Conservation (phyloP, 2,113 vertebrate species). For the Misgurnus mizolepis region DNA sequence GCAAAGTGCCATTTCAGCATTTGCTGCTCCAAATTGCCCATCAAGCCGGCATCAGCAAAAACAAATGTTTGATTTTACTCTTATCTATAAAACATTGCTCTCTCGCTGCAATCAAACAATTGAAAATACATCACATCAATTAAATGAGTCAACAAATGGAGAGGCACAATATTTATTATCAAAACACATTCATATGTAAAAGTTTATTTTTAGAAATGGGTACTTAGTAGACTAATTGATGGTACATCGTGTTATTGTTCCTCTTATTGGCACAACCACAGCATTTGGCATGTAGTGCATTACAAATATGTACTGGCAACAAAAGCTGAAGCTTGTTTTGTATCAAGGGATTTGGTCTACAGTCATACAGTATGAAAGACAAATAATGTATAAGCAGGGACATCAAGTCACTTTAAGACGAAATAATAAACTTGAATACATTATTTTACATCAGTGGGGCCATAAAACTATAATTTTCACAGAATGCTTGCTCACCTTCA, state of each 20-base stretch:
- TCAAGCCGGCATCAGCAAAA: constrained; percentile 17
- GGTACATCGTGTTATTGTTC: constrained; percentile 35
- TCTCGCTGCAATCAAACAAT: constrained; percentile 27
- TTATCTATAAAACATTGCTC: constrained; percentile 11
- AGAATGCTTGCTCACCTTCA: too few species aligned
- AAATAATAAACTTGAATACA: too few species aligned
- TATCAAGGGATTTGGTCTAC: not conserved
- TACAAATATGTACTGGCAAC: not conserved
- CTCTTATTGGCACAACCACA: constrained; percentile 25
- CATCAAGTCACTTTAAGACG: too few species aligned
- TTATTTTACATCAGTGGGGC: too few species aligned
- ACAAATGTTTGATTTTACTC: constrained; percentile 25
- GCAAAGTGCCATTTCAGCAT: constrained; percentile 17
- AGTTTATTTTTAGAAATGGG: constrained; percentile 32
- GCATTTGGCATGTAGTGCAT: not conserved
- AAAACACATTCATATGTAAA: constrained; percentile 31
- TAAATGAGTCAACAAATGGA: constrained; percentile 32
- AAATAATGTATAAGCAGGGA: not conserved
- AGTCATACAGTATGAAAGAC: not conserved
- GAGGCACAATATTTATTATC: constrained; percentile 24
- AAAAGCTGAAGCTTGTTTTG: constrained; percentile 5
- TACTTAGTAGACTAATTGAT: constrained; percentile 39
- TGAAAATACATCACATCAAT: constrained; percentile 24
- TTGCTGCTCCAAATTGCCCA: constrained; percentile 14
- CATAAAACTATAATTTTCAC: too few species aligned